Base-by-base conservation (phyloP, 2,797 vertebrate species). In the Remorina albescens region DNA sequence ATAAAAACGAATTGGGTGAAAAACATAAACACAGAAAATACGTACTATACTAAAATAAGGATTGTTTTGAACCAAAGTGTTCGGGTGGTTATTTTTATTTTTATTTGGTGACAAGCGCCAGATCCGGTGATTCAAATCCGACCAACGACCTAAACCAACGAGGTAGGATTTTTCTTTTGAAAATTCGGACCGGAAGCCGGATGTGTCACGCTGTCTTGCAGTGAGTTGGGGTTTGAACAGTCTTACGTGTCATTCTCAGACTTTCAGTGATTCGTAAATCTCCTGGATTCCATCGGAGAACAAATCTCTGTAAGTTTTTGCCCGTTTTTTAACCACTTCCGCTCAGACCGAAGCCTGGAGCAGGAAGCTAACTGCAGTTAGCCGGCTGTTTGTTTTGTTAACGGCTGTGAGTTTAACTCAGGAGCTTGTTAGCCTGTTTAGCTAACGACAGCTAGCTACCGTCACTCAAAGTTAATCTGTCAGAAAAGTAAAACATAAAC, bases 161-260 rank as follows among this genome's bases (percentile, higher is more conserved):
- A 30, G 3, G 19, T 10, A n/a, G n/a, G n/a, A n/a, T n/a, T n/a
- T 72, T 78, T 79, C 62, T 26, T 84, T 8, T 82, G 85, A 82
- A 59, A 74, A 5, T 0, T 0, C 0, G 0, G 0, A 68, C 70
- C 80, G 85, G 90, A 89, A 54, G 9, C 18, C 1, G 0, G 0
- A 0, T 1, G 0, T 19, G 2, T 32, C 8, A 42, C 2, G 21
- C 10, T 9, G 0, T 30, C 2, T 19, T 71, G 55, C 77, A 41
- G 23, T 0, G 0, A 0, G 0, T 13, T 54, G 16, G 50, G 26
- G 66, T 87, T 77, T 87, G 67, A 68, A 74, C 28, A 4, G 4
- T 80, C 67, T 57, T 89, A 93, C 91, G 91, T 93, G 91, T 93
- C 91, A 90, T 80, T 92, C 25, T 18, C n/a, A 13, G 65, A 80